Evolutionary conservation across 2,888 invertebrate genomes (phyloP).

Genomic region (Calameuta filiformis): DNA sequence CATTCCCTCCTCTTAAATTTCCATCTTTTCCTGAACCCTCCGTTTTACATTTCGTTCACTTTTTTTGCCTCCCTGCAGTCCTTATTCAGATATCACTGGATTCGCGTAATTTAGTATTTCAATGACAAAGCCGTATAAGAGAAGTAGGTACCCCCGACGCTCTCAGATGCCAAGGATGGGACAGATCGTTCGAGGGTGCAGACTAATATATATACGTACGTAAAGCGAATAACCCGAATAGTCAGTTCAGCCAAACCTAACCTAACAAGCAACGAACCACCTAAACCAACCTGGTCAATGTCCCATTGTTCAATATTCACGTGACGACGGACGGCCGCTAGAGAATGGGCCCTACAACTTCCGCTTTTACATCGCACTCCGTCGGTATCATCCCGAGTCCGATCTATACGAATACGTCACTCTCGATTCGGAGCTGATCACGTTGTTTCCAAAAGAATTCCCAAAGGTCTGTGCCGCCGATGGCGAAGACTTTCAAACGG

Average conservation of each 20-base stretch:
- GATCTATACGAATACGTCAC: neutral
- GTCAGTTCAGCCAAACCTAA: neutral
- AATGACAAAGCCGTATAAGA: conserved; percentile 3
- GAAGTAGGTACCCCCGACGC: neutral
- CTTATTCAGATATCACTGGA: neutral
- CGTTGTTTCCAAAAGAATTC: neutral
- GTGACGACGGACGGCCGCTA: neutral
- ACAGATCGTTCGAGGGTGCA: neutral
- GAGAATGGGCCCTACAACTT: neutral
- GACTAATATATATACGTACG: neutral
- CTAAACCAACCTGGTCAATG: neutral
- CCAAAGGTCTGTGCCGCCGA: neutral
- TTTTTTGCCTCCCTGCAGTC: neutral
- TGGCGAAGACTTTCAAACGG: neutral
- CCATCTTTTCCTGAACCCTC: neutral
- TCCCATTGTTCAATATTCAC: neutral
- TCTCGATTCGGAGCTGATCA: neutral
- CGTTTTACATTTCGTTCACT: neutral
- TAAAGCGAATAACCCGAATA: neutral
- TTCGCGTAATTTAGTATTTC: conserved; percentile 9
- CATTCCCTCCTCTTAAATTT: neutral
- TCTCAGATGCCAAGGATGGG: neutral
- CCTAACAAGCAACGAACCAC: neutral
- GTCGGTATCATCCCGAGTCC: neutral
- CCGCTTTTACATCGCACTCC: neutral